phyloP scores from a whole-genome alignment of 2,797 vertebrate species.

The Intellagama lesueurii region DNA sequence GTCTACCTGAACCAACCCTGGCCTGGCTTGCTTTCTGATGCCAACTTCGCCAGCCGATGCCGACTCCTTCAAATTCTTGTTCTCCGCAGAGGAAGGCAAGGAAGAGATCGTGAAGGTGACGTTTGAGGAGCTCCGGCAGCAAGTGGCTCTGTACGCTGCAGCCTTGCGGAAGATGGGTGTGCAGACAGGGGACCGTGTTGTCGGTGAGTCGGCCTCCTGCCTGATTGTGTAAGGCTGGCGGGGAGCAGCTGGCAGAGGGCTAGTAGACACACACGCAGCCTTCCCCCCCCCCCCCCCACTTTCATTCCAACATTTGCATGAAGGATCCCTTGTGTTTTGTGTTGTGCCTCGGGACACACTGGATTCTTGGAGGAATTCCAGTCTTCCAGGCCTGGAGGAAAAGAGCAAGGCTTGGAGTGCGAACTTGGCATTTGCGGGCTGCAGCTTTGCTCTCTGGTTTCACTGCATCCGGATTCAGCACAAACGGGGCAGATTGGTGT shows the following conservation, averaged over 20 bases:
- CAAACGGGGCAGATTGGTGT: neutral
- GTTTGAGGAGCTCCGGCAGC: slow-evolving; percentile 87
- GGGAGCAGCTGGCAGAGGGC: neutral
- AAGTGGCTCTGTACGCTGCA: slow-evolving; percentile 91
- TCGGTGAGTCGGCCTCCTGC: slow-evolving; percentile 83
- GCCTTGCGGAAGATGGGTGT: slow-evolving; percentile 97
- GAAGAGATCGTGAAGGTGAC: slow-evolving; percentile 94
- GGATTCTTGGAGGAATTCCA: neutral
- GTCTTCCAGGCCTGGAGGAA: neutral
- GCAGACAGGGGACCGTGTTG: slow-evolving; percentile 89
- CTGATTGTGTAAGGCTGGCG: neutral
- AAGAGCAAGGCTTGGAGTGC: neutral
- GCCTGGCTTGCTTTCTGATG: neutral
- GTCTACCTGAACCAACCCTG: neutral
- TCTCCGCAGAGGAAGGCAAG: slow-evolving; percentile 84
- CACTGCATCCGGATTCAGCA: neutral
- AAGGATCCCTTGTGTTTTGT: slow-evolving; percentile 33
- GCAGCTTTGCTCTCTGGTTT: neutral
- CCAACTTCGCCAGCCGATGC: neutral
- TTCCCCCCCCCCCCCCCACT: neutral
- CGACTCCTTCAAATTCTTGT: slow-evolving; percentile 11
- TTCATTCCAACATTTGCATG: slow-evolving; percentile 26
- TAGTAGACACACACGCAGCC: neutral
- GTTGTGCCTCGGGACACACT: slow-evolving; percentile 44
- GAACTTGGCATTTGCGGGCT: neutral